These are phyloP conservation scores for Rhegmatorhina hoffmannsi DNA, from an alignment of 2,113 vertebrate species.

Conservation along the genomic window DNA sequence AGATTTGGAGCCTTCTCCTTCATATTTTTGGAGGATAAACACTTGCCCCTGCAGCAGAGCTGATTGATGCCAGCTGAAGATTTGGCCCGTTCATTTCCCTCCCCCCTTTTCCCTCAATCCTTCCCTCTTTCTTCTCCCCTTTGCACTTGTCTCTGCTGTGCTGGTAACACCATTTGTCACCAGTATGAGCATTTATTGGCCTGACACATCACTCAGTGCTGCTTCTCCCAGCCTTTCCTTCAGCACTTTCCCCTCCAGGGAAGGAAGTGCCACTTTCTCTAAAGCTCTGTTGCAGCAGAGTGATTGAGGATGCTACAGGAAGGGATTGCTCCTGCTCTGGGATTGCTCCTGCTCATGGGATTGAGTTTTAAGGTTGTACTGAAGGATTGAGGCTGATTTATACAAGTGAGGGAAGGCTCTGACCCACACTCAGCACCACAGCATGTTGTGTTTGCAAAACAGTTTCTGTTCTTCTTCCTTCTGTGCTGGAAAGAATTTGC, in stretches of 20 bases:
- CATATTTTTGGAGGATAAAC: background rate
- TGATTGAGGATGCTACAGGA: background rate
- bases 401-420: background rate
- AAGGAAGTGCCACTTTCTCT: slow-evolving; percentile 26
- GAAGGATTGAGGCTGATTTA: slow-evolving; percentile 6
- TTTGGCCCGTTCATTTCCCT: background rate
- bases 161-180: slow-evolving; percentile 51
- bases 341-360: background rate
- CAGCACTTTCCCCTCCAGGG: background rate
- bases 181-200: slow-evolving; percentile 17
- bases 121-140: background rate
- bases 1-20: background rate
- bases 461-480: background rate
- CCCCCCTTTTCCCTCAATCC: background rate
- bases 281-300: background rate
- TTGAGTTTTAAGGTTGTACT: background rate
- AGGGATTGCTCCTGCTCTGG: background rate
- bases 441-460: background rate
- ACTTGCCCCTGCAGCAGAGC: background rate
- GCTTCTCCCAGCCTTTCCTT: background rate
- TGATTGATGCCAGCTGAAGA: background rate
- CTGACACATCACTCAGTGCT: background rate
- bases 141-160: slow-evolving; percentile 10
- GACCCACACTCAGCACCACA: background rate
- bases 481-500: background rate